Evolutionary conservation across 1,140 invertebrate genomes (phyloP).

Genomic region (Cheumatopsyche charites): DNA sequence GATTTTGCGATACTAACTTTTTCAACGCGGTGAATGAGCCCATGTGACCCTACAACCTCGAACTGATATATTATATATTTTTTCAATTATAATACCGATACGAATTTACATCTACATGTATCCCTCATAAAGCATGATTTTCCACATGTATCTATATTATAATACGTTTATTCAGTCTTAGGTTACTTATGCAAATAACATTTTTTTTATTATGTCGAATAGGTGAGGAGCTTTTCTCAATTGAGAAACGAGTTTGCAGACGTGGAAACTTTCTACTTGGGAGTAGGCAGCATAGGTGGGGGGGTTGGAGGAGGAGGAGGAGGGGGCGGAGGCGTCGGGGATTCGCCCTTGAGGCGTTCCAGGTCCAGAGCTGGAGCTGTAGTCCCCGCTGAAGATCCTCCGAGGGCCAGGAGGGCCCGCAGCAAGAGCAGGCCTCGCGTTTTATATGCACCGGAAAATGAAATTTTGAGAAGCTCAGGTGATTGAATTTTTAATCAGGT

Average conservation of each 20-base stretch:
- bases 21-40: no score
- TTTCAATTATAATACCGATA: no score
- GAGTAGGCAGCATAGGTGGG: conserved; percentile 62
- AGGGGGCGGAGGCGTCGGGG: conserved; percentile 50
- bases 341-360: conserved; percentile 61
- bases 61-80: no score
- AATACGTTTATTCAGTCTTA: no score
- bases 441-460: conserved; percentile 78
- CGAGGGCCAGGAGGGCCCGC: conserved; percentile 67
- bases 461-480: conserved; percentile 77
- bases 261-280: conserved; percentile 88
- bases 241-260: conserved; percentile 89
- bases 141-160: no score
- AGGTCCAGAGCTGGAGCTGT: conserved; percentile 57
- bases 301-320: conserved; percentile 48
- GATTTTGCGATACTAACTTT: no score
- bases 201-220: neutral
- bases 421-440: conserved; percentile 81
- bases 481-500: conserved; percentile 44
- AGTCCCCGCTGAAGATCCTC: conserved; percentile 32
- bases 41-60: no score
- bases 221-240: conserved; percentile 91
- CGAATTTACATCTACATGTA: no score
- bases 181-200: no score
- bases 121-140: no score